These are phyloP conservation scores for Drosophila picticornis DNA, from an alignment of 2,888 invertebrate genomes.

Conservation along the genomic window DNA sequence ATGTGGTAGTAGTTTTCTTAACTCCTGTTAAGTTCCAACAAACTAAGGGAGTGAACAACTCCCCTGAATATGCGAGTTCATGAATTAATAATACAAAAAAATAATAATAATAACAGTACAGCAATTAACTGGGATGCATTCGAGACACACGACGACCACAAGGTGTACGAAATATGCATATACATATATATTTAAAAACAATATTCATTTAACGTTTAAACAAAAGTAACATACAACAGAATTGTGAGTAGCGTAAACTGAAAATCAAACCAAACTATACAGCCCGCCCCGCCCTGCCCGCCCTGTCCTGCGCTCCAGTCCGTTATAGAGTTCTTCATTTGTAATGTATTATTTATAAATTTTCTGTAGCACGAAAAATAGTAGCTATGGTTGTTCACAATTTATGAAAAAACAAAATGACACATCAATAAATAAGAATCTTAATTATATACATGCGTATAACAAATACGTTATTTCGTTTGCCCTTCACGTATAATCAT, in stretches of 20 bases:
- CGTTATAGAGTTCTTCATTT: constrained; percentile 14
- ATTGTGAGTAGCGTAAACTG: constrained; percentile 37
- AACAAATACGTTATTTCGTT: constrained; percentile 21
- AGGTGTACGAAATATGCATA: constrained; percentile 63
- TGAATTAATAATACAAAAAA: constrained; percentile 51
- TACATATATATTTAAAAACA: constrained; percentile 57
- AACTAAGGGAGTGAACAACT: constrained; percentile 48
- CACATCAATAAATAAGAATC: constrained; percentile 54
- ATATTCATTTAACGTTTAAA: constrained; percentile 61
- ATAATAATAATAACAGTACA: constrained; percentile 51
- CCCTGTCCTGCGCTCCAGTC: constrained; percentile 16
- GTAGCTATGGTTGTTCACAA: constrained; percentile 66
- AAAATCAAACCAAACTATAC: constrained; percentile 13
- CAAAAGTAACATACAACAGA: constrained; percentile 45
- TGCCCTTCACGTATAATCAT: constrained; percentile 22
- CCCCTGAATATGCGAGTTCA: constrained; percentile 58
- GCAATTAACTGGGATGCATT: constrained; percentile 60
- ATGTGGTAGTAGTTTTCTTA: constrained; percentile 83
- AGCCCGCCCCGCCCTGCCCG: constrained; percentile 16
- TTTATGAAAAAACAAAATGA: constrained; percentile 64
- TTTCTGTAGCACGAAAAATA: constrained; percentile 44
- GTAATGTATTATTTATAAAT: constrained; percentile 43
- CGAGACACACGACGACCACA: constrained; percentile 45
- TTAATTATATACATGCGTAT: constrained; percentile 25
- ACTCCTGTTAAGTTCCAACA: constrained; percentile 79